These are phyloP conservation scores for Protomyctophum bolini DNA, from an alignment of 2,113 vertebrate species.

Conservation along the genomic window DNA sequence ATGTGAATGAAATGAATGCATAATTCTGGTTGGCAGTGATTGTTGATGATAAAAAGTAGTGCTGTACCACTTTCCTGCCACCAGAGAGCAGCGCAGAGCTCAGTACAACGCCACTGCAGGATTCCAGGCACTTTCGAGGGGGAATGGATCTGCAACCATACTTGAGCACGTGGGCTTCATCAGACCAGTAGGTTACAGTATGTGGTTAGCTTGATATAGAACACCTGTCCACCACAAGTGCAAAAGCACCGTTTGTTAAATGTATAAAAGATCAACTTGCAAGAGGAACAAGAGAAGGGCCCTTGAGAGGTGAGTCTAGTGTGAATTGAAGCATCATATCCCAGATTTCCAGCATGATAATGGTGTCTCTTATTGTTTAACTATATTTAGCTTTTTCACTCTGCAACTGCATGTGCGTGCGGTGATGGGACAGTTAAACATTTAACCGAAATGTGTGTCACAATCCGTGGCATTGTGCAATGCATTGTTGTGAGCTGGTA, in stretches of 20 bases:
- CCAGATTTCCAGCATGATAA: conserved; percentile 8
- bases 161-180: neutral
- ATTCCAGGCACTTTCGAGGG: conserved; percentile 14
- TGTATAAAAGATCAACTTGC: conserved; percentile 17
- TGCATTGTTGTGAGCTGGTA: no score
- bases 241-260: neutral
- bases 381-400: conserved; percentile 10
- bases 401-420: no score
- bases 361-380: neutral
- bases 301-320: neutral
- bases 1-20: neutral
- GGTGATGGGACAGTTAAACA: neutral
- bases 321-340: conserved; percentile 34
- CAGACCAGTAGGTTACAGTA: no score
- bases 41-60: neutral
- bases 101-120: conserved; percentile 53
- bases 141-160: neutral
- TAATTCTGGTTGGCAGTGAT: neutral
- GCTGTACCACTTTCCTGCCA: conserved; percentile 52
- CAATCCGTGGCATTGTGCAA: no score
- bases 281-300: neutral
- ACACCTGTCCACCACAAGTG: neutral
- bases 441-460: no score
- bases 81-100: conserved; percentile 77
- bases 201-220: no score